phyloP scores from a whole-genome alignment of 2,888 invertebrate species.

The Heliothis peltigera region DNA sequence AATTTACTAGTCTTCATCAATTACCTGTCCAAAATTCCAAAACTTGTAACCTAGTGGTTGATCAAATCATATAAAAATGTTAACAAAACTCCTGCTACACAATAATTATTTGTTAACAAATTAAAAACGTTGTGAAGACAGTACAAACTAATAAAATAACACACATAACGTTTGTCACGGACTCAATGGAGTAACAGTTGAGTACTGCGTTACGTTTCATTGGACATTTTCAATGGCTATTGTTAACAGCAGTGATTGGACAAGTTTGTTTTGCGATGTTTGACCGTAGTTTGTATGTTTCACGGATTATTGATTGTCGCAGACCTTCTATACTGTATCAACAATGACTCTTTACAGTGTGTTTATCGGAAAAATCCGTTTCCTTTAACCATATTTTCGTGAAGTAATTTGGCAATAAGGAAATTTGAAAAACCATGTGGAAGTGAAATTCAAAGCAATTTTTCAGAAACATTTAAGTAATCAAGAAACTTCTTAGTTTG shows the following conservation, averaged over 20 bases:
- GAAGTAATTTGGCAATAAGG: background rate
- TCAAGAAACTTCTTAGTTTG: background rate
- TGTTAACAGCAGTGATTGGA: constrained; percentile 72
- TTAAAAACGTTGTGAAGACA: background rate
- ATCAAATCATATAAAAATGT: background rate
- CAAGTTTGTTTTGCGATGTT: constrained; percentile 67
- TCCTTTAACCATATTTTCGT: no score
- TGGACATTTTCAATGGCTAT: constrained; percentile 71
- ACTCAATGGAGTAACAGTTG: constrained; percentile 35
- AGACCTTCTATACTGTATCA: background rate
- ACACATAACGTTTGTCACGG: constrained; percentile 42
- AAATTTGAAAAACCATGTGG: background rate
- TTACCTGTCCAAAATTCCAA: no score
- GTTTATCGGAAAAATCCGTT: background rate
- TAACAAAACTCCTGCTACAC: background rate
- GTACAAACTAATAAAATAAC: constrained; percentile 19
- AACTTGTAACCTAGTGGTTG: no score
- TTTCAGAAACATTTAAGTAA: background rate
- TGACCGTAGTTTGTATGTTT: constrained; percentile 57
- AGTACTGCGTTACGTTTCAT: constrained; percentile 62
- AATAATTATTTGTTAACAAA: background rate
- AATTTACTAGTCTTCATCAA: background rate
- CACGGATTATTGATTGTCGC: constrained; percentile 33
- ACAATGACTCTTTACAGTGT: background rate
- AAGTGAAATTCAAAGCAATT: background rate